Conservation (phyloP, 2,113 vertebrate species). For the Oreotragus oreotragus region DNA sequence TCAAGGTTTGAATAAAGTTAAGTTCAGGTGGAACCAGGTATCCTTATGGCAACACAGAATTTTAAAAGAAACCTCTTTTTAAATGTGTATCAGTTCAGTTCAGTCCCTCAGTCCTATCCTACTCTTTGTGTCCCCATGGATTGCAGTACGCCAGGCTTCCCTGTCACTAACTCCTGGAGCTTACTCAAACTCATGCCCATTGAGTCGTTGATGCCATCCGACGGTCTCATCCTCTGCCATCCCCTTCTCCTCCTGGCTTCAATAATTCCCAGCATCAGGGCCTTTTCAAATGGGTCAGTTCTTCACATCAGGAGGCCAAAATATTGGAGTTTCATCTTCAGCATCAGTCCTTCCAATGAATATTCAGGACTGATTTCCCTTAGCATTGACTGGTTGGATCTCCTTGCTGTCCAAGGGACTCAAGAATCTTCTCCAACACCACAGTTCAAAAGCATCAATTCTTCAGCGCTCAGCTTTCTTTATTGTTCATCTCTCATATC, state of each 20-base stretch:
- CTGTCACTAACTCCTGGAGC: not conserved
- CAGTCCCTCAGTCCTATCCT: no score
- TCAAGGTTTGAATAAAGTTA: no score
- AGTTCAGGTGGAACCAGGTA: no score
- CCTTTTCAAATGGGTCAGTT: not conserved
- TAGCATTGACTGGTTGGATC: no score
- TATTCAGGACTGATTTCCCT: no score
- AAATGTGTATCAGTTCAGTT: no score
- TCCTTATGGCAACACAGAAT: no score
- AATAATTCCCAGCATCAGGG: not conserved
- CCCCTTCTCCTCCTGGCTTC: not conserved
- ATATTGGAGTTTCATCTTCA: not conserved
- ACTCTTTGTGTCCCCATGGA: fast-evolving
- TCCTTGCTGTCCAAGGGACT: no score
- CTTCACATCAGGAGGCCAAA: not conserved
- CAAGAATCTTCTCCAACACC: not conserved
- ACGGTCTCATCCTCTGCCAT: not conserved
- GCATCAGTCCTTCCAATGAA: not conserved
- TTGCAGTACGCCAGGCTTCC: not conserved
- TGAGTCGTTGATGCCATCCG: not conserved
- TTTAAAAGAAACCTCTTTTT: no score
- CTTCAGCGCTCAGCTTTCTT: fast-evolving
- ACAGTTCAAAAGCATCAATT: not conserved
- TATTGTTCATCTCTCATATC: no score
- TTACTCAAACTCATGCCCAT: not conserved